These are phyloP conservation scores for Oncorhynchus mykiss DNA, from an alignment of 2,113 vertebrate species.

Conservation along the genomic window DNA sequence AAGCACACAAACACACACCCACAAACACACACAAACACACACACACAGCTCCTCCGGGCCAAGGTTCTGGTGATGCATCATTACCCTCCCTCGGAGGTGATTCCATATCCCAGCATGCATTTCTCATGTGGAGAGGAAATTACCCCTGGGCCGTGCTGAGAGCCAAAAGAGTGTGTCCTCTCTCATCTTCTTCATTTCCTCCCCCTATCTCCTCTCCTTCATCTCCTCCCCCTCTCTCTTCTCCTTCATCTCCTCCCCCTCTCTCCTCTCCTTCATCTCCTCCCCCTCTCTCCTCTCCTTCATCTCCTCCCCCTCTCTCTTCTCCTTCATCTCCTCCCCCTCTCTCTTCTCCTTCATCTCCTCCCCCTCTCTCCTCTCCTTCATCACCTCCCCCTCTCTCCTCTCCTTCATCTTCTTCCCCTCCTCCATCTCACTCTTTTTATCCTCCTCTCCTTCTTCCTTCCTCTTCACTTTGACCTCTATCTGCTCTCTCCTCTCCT, in stretches of 20 bases:
- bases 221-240: slow-evolving; percentile 23
- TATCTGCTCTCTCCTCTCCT: slow-evolving; percentile 7
- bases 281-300: neutral
- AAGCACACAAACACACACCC: slow-evolving; percentile 32
- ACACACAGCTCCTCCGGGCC: slow-evolving; percentile 63
- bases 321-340: neutral
- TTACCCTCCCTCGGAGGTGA: slow-evolving; percentile 75
- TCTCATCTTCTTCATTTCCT: slow-evolving; percentile 27
- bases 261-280: neutral
- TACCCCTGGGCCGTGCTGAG: slow-evolving; percentile 73
- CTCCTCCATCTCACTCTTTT: neutral
- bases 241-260: neutral
- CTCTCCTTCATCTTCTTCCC: neutral
- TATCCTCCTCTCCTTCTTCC: slow-evolving; percentile 2
- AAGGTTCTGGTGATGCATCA: slow-evolving; percentile 75
- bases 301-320: neutral
- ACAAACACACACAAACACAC: slow-evolving; percentile 26
- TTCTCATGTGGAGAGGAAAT: slow-evolving; percentile 75
- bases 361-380: neutral
- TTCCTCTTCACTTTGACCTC: neutral
- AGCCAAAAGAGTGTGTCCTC: slow-evolving; percentile 62
- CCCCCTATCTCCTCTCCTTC: neutral
- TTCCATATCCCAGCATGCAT: slow-evolving; percentile 76
- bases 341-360: neutral
- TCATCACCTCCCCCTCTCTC: too few relatives aligned